A percentile compares a stretch with the other conserved stretches of the same genome.
These are phyloP conservation scores for Sinelater perroti DNA, from an alignment of 2,888 invertebrate species.

Conservation along the genomic window DNA sequence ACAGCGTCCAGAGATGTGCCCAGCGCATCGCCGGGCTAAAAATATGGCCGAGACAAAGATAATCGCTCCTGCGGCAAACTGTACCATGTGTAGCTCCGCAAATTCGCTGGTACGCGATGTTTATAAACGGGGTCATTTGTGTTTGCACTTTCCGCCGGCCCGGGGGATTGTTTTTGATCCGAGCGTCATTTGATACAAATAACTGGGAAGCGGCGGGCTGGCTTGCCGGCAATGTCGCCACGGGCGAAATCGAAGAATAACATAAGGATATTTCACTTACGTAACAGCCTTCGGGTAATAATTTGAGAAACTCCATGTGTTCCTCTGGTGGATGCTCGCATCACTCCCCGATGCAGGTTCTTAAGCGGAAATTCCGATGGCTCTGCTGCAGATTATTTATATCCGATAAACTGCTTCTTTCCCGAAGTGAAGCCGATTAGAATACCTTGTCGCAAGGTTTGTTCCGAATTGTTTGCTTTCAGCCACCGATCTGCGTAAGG, in stretches of 20 bases:
- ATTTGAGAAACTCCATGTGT: slow-evolving; percentile 5
- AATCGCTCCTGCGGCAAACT: slow-evolving; percentile 19
- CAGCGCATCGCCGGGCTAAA: slow-evolving; percentile 26
- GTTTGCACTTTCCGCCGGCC: neutral
- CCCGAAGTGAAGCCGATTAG: slow-evolving; percentile 6
- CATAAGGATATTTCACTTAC: neutral
- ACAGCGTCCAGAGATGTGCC: slow-evolving; percentile 22
- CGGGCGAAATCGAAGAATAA: neutral
- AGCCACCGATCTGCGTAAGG: too few relatives aligned
- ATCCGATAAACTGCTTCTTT: slow-evolving; percentile 12
- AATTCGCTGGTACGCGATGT: slow-evolving; percentile 20
- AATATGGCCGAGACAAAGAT: slow-evolving; percentile 28
- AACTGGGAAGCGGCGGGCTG: neutral
- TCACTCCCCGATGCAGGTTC: neutral
- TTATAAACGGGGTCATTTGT: slow-evolving; percentile 1
- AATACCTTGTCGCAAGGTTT: neutral
- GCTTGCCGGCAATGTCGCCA: neutral
- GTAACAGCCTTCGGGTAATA: neutral
- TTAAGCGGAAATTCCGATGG: slow-evolving; percentile 4
- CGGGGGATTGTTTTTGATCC: neutral
- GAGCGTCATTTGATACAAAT: neutral
- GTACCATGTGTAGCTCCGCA: slow-evolving; percentile 19
- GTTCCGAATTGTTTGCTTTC: too few relatives aligned
- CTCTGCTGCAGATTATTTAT: slow-evolving; percentile 11
- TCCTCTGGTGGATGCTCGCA: neutral